Conservation (phyloP, 2,113 vertebrate genomes). For the Grantiella picta region DNA sequence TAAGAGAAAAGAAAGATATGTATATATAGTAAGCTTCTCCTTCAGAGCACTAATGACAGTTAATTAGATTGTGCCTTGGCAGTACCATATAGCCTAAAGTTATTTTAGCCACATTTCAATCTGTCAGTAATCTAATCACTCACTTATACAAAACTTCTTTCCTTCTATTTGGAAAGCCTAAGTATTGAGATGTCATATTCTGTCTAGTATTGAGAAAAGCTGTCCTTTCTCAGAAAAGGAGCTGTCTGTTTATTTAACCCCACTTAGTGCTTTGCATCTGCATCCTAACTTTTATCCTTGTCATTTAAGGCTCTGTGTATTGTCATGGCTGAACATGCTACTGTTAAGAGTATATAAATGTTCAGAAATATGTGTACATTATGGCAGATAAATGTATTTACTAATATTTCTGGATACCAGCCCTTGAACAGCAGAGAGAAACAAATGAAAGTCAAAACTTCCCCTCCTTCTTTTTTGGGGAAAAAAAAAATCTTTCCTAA, state of each 20-base stretch:
- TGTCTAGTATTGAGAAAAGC: neutral
- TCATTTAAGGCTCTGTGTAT: neutral
- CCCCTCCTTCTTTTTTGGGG: accelerated
- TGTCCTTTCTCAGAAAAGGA: neutral
- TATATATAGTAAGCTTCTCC: neutral
- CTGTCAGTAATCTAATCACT: neutral
- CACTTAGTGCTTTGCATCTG: neutral
- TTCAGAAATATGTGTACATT: neutral
- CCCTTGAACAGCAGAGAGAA: neutral
- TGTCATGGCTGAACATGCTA: neutral
- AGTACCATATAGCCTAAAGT: neutral
- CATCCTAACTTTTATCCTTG: neutral
- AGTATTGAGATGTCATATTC: neutral
- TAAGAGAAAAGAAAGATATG: neutral
- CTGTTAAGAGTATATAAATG: neutral
- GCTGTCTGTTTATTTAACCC: neutral
- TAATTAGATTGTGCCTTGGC: neutral
- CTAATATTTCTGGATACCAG: neutral
- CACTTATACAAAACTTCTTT: neutral
- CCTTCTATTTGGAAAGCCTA: neutral
- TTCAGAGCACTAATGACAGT: neutral
- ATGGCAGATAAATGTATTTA: neutral
- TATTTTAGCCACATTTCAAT: neutral
- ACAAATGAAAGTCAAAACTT: accelerated
- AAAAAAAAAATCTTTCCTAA: neutral